A percentile compares a stretch with the other conserved stretches of the same genome.
Conservation (phyloP, 1,140 invertebrate genomes). For the Pteromalus puparum region DNA sequence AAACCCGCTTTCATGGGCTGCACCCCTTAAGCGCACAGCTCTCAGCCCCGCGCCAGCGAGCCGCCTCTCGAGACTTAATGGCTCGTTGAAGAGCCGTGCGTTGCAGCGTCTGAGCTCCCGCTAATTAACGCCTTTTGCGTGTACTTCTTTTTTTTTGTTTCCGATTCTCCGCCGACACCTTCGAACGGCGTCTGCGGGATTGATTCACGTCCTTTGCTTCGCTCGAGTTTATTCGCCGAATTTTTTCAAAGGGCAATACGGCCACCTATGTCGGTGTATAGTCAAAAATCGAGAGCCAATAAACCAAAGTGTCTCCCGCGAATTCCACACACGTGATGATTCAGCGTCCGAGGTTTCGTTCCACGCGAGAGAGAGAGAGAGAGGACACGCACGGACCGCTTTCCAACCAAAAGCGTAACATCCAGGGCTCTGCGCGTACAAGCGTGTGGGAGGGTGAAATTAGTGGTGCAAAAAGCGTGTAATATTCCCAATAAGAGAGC, state of each 20-base stretch:
- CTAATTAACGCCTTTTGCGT: constrained; percentile 20
- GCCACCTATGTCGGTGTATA: too few species aligned
- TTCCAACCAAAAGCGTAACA: neutral
- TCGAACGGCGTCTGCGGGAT: too few species aligned
- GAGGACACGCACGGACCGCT: neutral
- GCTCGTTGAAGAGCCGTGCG: neutral
- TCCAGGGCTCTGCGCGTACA: neutral
- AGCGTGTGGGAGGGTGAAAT: neutral
- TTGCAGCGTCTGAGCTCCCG: neutral
- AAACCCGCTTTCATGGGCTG: too few species aligned
- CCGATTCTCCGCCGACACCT: too few species aligned
- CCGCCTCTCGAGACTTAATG: constrained; percentile 21
- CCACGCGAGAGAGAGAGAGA: too few species aligned
- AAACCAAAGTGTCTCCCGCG: neutral
- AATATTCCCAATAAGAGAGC: neutral
- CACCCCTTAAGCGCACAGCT: too few species aligned
- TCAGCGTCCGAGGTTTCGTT: neutral
- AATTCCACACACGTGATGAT: neutral
- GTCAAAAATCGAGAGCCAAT: neutral
- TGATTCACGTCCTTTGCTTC: too few species aligned
- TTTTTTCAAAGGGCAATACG: too few species aligned
- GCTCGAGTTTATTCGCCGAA: too few species aligned
- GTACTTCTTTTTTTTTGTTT: neutral
- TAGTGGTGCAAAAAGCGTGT: neutral
- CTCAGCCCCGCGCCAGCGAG: too few species aligned